Evolutionary conservation across 2,113 vertebrate species (phyloP).

Genomic region (Psephotus haematonotus): DNA sequence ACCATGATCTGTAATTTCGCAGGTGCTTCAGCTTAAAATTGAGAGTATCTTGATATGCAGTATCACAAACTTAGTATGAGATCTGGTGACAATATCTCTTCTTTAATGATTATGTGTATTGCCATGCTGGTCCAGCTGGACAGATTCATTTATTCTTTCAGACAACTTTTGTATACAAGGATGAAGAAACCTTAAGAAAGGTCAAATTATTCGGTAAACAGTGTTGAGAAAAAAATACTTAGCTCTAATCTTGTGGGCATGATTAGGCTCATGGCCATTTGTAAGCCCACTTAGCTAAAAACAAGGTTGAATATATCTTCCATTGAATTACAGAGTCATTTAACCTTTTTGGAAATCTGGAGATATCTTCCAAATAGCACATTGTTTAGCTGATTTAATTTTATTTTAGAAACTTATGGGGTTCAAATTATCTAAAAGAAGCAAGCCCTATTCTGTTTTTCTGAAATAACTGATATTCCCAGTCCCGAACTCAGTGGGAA

Average conservation of each 20-base stretch:
- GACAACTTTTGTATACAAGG: background rate
- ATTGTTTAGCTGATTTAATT: background rate
- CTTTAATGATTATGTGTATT: background rate
- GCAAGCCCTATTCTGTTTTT: background rate
- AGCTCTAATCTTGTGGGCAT: background rate
- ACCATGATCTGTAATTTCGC: background rate
- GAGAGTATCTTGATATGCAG: background rate
- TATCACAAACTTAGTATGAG: background rate
- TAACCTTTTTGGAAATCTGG: background rate
- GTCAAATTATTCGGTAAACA: background rate
- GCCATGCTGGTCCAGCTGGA: background rate
- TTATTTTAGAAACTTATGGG: background rate
- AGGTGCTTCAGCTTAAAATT: background rate
- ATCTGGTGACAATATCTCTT: background rate
- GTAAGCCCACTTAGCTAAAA: background rate
- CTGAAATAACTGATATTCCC: background rate
- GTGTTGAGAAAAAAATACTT: background rate
- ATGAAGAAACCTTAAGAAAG: background rate
- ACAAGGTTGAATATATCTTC: background rate
- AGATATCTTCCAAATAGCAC: background rate
- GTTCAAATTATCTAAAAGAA: background rate
- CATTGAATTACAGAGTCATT: background rate
- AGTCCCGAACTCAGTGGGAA: background rate
- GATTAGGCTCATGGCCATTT: background rate
- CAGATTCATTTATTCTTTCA: background rate